Evolutionary conservation across 2,797 vertebrate genomes (phyloP).

Genomic region (Nothura maculosa): DNA sequence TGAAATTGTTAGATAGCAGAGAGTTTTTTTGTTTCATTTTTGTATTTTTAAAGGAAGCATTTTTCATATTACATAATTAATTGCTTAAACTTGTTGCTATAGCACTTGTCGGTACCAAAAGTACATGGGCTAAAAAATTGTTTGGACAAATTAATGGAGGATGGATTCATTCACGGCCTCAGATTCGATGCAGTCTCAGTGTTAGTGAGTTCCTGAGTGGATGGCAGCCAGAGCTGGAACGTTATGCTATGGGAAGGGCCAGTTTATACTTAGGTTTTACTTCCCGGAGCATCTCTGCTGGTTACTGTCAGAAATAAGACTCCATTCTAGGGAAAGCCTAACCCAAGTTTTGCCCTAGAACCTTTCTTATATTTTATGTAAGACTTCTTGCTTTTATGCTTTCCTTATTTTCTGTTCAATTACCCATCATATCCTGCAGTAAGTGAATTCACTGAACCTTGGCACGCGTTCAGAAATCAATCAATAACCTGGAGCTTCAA

Average conservation of each 20-base stretch:
- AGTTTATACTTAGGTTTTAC: background rate
- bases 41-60: background rate
- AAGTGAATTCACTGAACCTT: background rate
- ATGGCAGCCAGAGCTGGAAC: background rate
- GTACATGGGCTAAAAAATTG: background rate
- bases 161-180: background rate
- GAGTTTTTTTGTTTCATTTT: too few species aligned
- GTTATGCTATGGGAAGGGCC: background rate
- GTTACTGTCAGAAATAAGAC: background rate
- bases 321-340: background rate
- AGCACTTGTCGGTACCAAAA: background rate
- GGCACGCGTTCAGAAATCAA: background rate
- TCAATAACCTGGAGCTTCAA: background rate
- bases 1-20: background rate
- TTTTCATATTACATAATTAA: background rate
- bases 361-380: background rate
- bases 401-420: background rate
- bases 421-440: background rate
- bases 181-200: background rate
- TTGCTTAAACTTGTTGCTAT: background rate
- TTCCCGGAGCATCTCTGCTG: background rate
- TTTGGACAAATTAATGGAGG: background rate
- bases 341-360: background rate
- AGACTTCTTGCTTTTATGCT: background rate
- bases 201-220: background rate